Base-by-base conservation (phyloP, 1,140 invertebrate species). In the Drosophila kurseongensis region DNA sequence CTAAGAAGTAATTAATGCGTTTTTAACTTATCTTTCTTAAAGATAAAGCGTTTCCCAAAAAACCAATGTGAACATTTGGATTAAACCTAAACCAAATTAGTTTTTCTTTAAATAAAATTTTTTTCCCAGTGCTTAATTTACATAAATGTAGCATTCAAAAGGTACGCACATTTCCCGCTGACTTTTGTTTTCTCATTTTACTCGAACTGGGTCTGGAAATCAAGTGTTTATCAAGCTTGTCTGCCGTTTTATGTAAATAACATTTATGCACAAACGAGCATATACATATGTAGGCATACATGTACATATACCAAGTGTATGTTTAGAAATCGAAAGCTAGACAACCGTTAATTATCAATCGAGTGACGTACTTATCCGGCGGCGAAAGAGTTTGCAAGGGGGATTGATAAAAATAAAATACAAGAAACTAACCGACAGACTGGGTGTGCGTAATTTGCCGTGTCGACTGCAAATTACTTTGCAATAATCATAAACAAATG, bases 401-500 rank as follows among this genome's bases (percentile, higher is more conserved):
- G 42, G 29, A 71, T 56, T 50, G 66, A 71, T 71, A 48, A 23
- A 69, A 69, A 41, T 35, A 48, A 71, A 56, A 32, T 36, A 68
- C 47, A 42, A 54, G 44, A 68, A 44, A 23, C 32, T 42, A 27
- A 9, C 18, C 27, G 18, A 8, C 10, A 9, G 18, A 35, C 63
- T 40, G n/a, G 35, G 12, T 56, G n/a, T 58, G 36, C 44, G 56
- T 60, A 60, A 63, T 50, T 60, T 67, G 56, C 16, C 27, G 18
- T 32, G 35, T 18, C 45, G 42, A 62, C 57, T 45, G 65, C 63
- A 72, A 86, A 88, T 79, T 69, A 77, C 78, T 82, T 73, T 75
- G 71, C 78, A 81, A 78, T 81, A 82, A 86, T 78, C 55, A 72
- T 76, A 86, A 88, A 73, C 77, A 78, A 84, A 85, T 85, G 73